Conservation (phyloP, 1,140 invertebrate genomes). For the Pseudomyrmex flavicornis region DNA sequence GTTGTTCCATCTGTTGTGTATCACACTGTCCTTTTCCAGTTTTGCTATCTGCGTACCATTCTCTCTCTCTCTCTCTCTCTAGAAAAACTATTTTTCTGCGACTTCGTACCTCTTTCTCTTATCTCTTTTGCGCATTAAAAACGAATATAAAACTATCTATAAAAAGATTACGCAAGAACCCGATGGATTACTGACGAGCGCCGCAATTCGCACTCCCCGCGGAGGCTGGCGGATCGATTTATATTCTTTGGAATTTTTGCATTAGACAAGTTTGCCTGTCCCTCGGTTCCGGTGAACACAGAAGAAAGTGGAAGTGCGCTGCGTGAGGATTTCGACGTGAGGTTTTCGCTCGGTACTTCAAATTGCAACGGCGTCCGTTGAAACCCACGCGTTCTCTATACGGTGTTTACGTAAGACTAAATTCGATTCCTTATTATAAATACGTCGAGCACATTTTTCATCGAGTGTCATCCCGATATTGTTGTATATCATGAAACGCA, state of each 20-base stretch:
- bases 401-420: slow-evolving; percentile 63
- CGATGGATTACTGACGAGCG: slow-evolving; percentile 38
- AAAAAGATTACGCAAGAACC: slow-evolving; percentile 67
- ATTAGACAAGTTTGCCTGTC: background rate
- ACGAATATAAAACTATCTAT: slow-evolving; percentile 76
- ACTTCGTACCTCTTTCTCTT: background rate
- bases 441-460: slow-evolving; percentile 57
- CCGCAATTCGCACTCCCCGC: background rate
- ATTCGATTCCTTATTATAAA: slow-evolving; percentile 64
- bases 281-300: slow-evolving; percentile 10
- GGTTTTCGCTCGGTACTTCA: background rate
- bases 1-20: background rate
- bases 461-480: slow-evolving; percentile 62
- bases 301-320: slow-evolving; percentile 23
- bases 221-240: background rate
- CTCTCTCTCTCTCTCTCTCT: background rate
- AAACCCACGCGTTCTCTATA: slow-evolving; percentile 35
- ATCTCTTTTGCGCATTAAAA: slow-evolving; percentile 61
- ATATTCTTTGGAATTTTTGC: slow-evolving; percentile 51
- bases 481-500: slow-evolving; percentile 66
- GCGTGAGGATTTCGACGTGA: slow-evolving; percentile 5
- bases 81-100: slow-evolving; percentile 22
- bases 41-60: slow-evolving; percentile 5
- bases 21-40: background rate
- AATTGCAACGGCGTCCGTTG: slow-evolving; percentile 45